Base-by-base conservation (phyloP, 2,888 invertebrate genomes). In the Rugalucina vietnamica region DNA sequence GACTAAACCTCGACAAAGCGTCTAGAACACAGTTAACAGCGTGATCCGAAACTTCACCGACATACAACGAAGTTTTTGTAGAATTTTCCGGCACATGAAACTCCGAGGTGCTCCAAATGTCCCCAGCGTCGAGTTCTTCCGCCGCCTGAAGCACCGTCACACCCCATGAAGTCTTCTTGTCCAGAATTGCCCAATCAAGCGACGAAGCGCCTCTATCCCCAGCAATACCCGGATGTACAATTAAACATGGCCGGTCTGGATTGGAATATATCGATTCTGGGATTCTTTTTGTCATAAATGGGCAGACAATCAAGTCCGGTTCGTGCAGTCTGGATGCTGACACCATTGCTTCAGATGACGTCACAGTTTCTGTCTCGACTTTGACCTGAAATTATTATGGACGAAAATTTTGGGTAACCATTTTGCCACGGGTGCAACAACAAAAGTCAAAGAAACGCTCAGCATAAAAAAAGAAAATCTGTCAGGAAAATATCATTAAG, bases 161-260 rank as follows among this genome's bases (percentile, higher is more conserved):
- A 1, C 82, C 82, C 82, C 82, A 82, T 27, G 32, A 21, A n/a
- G 27, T 49, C 39, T 50, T 24, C 10, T 75, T 29, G 39, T 78
- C 43, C 1, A 36, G 54, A 32, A 82, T 73, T 24, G 69, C 77
- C 76, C 50, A 86, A 36, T 84, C 86, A 24, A 86, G 34, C 12
- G 86, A 83, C 27, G 75, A 75, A 1, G 83, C 83, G 1, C 86
- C 86, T 14, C 81, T 74, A 72, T 86, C 86, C 14, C 80, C 86
- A 21, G 81, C 81, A 8, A 84, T 72, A 14, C 86, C 85, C 4
- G 85, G 85, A 37, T 86, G 85, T 0, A 86, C 78, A 50, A 86
- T 82, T 74, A 86, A 69, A 71, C 82, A 81, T 24, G 81, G 82
- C 14, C 76, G 70, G 21, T 27, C 2, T 8, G 8, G 70, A 8